phyloP scores from a whole-genome alignment of 37 sponge, comb jelly and placozoan species.

The Tethya wilhelma region DNA sequence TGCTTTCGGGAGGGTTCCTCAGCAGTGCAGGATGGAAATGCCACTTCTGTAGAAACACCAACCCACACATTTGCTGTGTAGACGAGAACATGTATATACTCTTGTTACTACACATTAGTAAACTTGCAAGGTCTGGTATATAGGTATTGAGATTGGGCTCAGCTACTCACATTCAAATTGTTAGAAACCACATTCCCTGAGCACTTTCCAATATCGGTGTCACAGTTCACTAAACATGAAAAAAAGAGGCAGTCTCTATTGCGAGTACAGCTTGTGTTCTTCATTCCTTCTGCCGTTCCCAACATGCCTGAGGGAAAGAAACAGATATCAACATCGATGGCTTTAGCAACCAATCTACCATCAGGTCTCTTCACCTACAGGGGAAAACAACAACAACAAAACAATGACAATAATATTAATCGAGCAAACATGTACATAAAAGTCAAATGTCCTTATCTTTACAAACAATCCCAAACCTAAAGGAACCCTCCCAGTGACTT shows the following conservation, averaged over 20 bases:
- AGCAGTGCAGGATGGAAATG: conserved; percentile 14
- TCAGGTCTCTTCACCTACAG: conserved; percentile 11
- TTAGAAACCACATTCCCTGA: conserved; percentile 29
- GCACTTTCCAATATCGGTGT: conserved; percentile 10
- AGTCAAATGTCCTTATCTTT: not conserved
- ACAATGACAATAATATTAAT: not conserved
- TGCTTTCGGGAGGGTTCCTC: conserved; percentile 1
- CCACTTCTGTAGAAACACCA: conserved; percentile 1
- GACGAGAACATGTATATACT: not conserved
- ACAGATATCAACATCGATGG: conserved; percentile 72
- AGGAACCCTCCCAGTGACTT: not conserved
- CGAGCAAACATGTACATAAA: no score
- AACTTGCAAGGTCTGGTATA: not conserved
- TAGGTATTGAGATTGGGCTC: not conserved
- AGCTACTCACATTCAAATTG: conserved; percentile 48
- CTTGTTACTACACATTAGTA: not conserved
- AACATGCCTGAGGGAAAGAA: conserved; percentile 24
- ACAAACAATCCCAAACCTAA: not conserved
- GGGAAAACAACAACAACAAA: not conserved
- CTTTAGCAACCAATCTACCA: conserved; percentile 22
- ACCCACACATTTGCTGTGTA: conserved; percentile 5
- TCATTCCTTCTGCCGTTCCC: not conserved
- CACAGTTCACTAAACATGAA: conserved; percentile 32
- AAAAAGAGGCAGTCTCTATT: conserved; percentile 43
- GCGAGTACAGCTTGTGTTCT: conserved; percentile 26